Evolutionary conservation across 1,140 invertebrate genomes (phyloP).

Genomic region (Eupristina koningsbergeri): DNA sequence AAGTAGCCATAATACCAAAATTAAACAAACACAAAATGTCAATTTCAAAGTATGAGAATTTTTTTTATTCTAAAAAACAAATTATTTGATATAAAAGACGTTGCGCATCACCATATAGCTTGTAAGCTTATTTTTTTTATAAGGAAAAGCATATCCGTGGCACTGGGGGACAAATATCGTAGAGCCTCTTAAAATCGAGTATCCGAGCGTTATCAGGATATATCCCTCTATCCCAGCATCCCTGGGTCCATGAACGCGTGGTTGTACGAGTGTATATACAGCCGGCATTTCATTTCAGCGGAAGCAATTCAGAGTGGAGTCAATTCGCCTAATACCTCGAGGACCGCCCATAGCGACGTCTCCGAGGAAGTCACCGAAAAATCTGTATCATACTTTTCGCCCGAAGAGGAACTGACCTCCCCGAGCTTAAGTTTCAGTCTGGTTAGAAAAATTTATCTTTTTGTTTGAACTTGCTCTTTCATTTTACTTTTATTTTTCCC

Average conservation of each 20-base stretch:
- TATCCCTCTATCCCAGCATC: not conserved
- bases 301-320: conserved; percentile 1
- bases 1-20: no score
- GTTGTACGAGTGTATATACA: no score
- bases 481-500: no score
- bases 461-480: not conserved
- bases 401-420: not conserved
- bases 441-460: conserved; percentile 21
- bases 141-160: not conserved
- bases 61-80: not conserved
- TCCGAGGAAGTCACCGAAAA: not conserved
- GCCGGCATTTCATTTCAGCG: not conserved
- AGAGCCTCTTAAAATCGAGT: conserved; percentile 4
- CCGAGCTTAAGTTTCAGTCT: not conserved
- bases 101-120: no score
- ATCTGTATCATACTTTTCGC: not conserved
- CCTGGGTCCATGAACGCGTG: no score
- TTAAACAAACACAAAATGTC: no score
- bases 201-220: not conserved
- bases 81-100: no score
- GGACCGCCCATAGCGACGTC: no score
- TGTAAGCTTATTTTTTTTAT: not conserved
- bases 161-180: not conserved
- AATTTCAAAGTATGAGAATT: not conserved
- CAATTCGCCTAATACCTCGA: not conserved